Evolutionary conservation across 2,797 vertebrate genomes (phyloP).

Genomic region (Danio choprae): DNA sequence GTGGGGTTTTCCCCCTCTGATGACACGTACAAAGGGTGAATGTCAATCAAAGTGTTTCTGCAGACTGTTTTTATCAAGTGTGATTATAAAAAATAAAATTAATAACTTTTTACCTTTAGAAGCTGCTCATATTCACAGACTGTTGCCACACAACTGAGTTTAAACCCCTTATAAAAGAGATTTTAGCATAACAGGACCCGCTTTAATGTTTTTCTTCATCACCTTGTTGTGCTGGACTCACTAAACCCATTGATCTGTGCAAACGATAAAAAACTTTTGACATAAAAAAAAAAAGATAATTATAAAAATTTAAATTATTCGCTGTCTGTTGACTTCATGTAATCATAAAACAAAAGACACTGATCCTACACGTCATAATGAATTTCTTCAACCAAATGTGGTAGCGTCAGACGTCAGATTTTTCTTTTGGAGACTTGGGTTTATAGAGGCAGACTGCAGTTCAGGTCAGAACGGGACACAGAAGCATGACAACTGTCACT

Average conservation of each 20-base stretch:
- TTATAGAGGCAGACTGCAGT: not conserved
- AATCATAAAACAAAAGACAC: not conserved
- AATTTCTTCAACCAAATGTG: not conserved
- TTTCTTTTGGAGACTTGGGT: not conserved
- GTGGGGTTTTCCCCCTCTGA: no score
- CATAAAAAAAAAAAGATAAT: no score
- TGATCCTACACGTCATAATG: not conserved
- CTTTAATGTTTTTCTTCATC: not conserved
- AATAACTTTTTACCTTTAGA: no score
- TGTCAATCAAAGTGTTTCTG: no score
- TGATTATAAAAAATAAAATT: no score
- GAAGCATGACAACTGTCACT: conserved; percentile 34
- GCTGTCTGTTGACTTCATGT: not conserved
- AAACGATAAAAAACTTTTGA: not conserved
- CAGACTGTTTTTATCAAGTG: no score
- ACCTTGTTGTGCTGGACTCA: not conserved
- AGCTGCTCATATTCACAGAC: no score
- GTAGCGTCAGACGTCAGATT: not conserved
- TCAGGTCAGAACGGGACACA: not conserved
- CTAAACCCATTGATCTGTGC: not conserved
- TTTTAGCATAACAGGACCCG: no score
- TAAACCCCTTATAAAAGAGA: no score
- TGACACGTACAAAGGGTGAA: no score
- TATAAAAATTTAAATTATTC: no score
- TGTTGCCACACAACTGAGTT: no score